These are phyloP conservation scores for Bombyx huttoni DNA, from an alignment of 2,888 invertebrate species.

Conservation along the genomic window DNA sequence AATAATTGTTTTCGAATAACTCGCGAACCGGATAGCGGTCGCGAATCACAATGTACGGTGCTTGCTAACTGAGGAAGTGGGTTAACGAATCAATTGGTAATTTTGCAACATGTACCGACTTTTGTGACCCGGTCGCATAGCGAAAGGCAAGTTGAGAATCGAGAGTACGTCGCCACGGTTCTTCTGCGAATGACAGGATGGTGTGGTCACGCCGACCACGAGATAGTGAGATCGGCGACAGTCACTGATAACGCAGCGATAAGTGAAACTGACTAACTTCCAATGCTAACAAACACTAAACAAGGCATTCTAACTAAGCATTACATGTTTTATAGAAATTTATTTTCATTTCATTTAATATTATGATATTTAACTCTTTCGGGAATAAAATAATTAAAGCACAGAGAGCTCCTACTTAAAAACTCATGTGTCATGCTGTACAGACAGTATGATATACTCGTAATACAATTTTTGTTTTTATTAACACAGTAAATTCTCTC, in stretches of 20 bases:
- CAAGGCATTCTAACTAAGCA: not conserved
- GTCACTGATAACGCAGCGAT: constrained; percentile 53
- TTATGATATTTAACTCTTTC: too few species aligned
- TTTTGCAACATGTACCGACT: constrained; percentile 53
- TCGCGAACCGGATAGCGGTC: constrained; percentile 31
- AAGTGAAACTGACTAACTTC: constrained; percentile 31
- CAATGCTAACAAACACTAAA: constrained; percentile 12
- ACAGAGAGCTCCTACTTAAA: too few species aligned
- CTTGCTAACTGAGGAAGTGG: constrained; percentile 34
- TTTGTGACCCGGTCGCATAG: constrained; percentile 38
- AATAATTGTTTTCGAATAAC: constrained; percentile 36
- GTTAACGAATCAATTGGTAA: constrained; percentile 54
- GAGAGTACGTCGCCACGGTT: constrained; percentile 58
- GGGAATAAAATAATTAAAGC: too few species aligned
- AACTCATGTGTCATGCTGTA: too few species aligned
- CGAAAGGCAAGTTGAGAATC: constrained; percentile 59
- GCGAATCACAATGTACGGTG: constrained; percentile 19
- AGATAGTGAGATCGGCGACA: constrained; percentile 59
- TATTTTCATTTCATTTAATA: too few species aligned
- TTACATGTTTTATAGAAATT: too few species aligned
- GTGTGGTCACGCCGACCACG: constrained; percentile 39
- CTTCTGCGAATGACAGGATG: constrained; percentile 58
- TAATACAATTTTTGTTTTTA: too few species aligned
- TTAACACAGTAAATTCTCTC: too few species aligned
- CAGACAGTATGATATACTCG: too few species aligned